Conservation (phyloP, 2,113 vertebrate species). For the Sardina pilchardus region DNA sequence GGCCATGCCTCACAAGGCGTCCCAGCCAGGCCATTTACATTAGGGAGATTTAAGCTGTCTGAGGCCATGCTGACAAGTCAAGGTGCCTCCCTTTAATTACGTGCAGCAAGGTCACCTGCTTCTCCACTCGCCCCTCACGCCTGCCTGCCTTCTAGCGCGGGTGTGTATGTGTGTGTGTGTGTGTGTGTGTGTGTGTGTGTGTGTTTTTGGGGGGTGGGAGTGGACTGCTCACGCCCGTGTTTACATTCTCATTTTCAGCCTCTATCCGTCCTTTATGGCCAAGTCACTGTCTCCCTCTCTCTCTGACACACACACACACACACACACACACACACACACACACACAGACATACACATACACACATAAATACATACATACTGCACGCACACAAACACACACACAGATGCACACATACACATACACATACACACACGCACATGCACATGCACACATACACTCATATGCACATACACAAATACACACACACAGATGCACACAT, state of each 20-base stretch:
- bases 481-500: slow-evolving; percentile 34
- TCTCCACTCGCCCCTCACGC: slow-evolving; percentile 64
- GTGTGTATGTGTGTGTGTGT: background rate
- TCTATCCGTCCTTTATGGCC: slow-evolving; percentile 43
- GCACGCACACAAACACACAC: slow-evolving; percentile 42
- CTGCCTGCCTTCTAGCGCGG: background rate
- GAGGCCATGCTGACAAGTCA: slow-evolving; percentile 80
- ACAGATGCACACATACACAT: slow-evolving; percentile 24
- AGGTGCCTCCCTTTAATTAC: slow-evolving; percentile 85
- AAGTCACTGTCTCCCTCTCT: slow-evolving; percentile 42
- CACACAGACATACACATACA: slow-evolving; percentile 29
- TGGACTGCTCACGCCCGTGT: slow-evolving; percentile 52
- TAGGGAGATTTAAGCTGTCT: slow-evolving; percentile 83
- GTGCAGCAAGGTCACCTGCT: slow-evolving; percentile 78
- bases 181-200: background rate
- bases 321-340: too few species aligned
- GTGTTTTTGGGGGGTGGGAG: background rate
- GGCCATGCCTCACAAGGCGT: slow-evolving; percentile 69
- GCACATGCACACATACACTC: background rate
- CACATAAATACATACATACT: background rate
- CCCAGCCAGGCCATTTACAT: slow-evolving; percentile 76
- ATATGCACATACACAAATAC: slow-evolving; percentile 23
- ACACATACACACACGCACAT: slow-evolving; percentile 6
- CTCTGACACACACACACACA: slow-evolving; percentile 38
- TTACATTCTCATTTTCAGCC: slow-evolving; percentile 62